phyloP scores from a whole-genome alignment of 2,888 invertebrate species.

The Silvanus unidentatus region DNA sequence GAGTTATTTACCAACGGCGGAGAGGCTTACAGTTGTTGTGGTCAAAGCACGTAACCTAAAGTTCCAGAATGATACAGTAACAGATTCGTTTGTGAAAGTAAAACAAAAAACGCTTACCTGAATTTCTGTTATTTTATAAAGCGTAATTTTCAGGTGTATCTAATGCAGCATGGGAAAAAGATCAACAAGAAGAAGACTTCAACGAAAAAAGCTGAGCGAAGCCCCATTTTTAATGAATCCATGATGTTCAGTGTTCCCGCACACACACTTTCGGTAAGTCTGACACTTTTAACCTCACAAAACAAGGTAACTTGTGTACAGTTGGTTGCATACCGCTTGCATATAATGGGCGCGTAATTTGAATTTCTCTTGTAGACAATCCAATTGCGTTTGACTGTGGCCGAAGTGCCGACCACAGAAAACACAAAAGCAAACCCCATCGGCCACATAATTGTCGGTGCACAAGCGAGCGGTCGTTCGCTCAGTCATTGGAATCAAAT shows the following conservation, averaged over 20 bases:
- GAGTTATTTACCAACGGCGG: constrained; percentile 76
- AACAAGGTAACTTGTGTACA: no score
- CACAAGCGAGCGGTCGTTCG: constrained; percentile 65
- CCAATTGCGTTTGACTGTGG: constrained; percentile 67
- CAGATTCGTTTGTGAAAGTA: constrained; percentile 75
- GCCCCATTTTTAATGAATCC: constrained; percentile 77
- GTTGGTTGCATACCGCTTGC: no score
- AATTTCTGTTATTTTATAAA: not conserved
- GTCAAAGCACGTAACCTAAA: constrained; percentile 72
- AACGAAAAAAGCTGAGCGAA: constrained; percentile 65
- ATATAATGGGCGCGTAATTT: not conserved
- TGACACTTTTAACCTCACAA: not conserved
- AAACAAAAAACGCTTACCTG: constrained; percentile 6
- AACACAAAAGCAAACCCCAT: constrained; percentile 58
- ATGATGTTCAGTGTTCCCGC: constrained; percentile 79
- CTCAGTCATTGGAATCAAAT: constrained; percentile 79
- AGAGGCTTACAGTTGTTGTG: constrained; percentile 68
- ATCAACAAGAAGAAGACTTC: constrained; percentile 77
- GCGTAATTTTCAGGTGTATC: constrained; percentile 56
- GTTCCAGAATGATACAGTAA: constrained; percentile 50
- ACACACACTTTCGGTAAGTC: constrained; percentile 58
- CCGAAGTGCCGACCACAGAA: constrained; percentile 45
- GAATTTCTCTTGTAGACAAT: constrained; percentile 51
- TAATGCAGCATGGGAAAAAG: constrained; percentile 74
- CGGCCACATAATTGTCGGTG: constrained; percentile 75